phyloP scores from a whole-genome alignment of 2,888 invertebrate genomes.

The Ecliptopera silaceata region DNA sequence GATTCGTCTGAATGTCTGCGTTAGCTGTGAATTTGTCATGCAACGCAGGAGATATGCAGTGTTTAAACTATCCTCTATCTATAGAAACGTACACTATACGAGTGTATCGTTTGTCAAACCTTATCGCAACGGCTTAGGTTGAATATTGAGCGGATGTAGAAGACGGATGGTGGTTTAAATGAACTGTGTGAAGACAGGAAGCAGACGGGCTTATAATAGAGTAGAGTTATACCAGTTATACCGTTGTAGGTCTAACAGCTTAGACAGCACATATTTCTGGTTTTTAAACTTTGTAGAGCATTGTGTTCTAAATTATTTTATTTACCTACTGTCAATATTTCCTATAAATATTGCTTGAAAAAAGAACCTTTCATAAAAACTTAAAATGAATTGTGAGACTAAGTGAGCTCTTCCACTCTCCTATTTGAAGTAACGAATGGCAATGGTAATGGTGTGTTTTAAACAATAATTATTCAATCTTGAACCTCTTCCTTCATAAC shows the following conservation, averaged over 20 bases:
- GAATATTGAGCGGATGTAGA: slow-evolving; percentile 8
- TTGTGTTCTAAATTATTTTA: too few relatives aligned
- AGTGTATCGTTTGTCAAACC: slow-evolving; percentile 13
- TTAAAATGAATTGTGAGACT: too few relatives aligned
- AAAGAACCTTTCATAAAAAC: too few relatives aligned
- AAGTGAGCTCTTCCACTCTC: too few relatives aligned
- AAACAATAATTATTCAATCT: too few relatives aligned
- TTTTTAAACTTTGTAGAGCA: too few relatives aligned
- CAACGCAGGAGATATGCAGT: slow-evolving; percentile 14
- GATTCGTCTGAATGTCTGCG: too few relatives aligned
- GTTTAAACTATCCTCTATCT: slow-evolving; percentile 26
- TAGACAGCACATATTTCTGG: too few relatives aligned
- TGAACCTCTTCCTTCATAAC: neutral
- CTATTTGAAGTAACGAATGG: too few relatives aligned
- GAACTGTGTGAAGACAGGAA: slow-evolving; percentile 19
- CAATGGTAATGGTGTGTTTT: neutral
- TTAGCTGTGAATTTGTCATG: slow-evolving; percentile 25
- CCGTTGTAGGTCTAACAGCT: neutral
- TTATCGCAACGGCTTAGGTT: slow-evolving; percentile 7
- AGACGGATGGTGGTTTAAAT: slow-evolving; percentile 12
- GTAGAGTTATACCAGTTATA: neutral
- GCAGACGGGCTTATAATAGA: slow-evolving; percentile 15
- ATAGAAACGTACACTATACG: slow-evolving; percentile 3
- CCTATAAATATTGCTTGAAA: too few relatives aligned
- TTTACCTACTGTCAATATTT: too few relatives aligned